Base-by-base conservation (phyloP, 2,797 vertebrate species). In the Lates japonicus region DNA sequence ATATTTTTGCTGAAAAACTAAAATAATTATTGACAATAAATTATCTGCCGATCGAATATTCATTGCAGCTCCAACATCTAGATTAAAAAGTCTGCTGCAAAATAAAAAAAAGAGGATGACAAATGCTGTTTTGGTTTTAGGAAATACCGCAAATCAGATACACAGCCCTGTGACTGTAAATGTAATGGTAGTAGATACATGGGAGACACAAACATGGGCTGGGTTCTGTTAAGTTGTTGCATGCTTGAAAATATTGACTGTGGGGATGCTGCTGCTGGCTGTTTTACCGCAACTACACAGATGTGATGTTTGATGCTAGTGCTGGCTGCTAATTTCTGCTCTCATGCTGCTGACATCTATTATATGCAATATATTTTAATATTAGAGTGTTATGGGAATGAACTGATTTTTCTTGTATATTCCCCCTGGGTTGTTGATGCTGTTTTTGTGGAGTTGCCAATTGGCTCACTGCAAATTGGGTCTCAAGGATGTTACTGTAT, bases 361-460 rank as follows among this genome's bases (percentile, higher is more conserved):
- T 35, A 52, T 66, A 74, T 37, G 16, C 33, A 44, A 7, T 31
- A 22, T 51, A 35, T 81, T 76, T 60, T 5, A 55, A 16, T 58
- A 44, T 52, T n/a, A 14, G 12, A 48, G 42, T 29, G 11, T 20
- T 49, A 16, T 60, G 22, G 41, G 48, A 29, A 65, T 65, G 9
- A 61, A 31, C 25, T 61, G 20, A 11, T 72, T 69, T 75, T 70
- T 58, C 59, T 1, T 2, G 57, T 33, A 33, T 35, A 35, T 54
- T 16, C 22, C 17, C 66, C 62, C 41, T 54, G 62, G 31, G 62
- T 75, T 81, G 73, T 59, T 80, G 20, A 17, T 73, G 63, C 7
- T 75, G 61, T 51, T 88, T 67, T 77, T 71, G 73, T 60, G 20
- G 13, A 48, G 63, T 10, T 87, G 77, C 70, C 73, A 82, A 33